Conservation (phyloP, 2,888 invertebrate genomes). For the Tetheella fluctuosa region DNA sequence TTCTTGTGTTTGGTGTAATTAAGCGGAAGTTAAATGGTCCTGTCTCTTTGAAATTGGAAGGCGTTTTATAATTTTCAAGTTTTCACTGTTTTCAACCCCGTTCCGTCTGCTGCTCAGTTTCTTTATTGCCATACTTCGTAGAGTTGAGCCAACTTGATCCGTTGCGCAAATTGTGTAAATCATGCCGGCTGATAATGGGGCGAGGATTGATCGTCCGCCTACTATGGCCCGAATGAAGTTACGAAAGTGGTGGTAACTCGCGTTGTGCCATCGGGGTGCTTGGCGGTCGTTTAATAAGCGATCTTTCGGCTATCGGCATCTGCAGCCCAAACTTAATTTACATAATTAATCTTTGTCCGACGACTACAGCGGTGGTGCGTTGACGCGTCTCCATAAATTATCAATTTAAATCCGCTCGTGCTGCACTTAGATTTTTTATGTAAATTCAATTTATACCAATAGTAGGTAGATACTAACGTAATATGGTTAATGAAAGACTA, state of each 20-base stretch:
- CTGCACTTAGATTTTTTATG: neutral
- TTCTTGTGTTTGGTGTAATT: neutral
- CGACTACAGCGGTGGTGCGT: conserved; percentile 48
- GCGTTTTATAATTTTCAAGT: neutral
- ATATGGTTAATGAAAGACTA: no score
- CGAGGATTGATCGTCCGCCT: conserved; percentile 48
- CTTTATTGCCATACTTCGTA: conserved; percentile 37
- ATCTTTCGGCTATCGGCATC: conserved; percentile 59
- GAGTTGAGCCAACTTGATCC: conserved; percentile 45
- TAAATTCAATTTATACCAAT: no score
- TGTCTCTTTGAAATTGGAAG: neutral
- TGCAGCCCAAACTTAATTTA: conserved; percentile 64
- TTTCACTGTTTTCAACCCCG: conserved; percentile 31
- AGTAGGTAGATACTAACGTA: no score
- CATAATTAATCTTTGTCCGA: conserved; percentile 69
- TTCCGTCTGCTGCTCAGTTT: conserved; percentile 28
- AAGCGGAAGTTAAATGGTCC: conserved; percentile 1
- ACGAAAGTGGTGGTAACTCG: conserved; percentile 42
- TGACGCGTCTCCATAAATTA: conserved; percentile 58
- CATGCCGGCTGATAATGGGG: conserved; percentile 50
- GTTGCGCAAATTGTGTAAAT: conserved; percentile 52
- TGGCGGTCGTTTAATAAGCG: conserved; percentile 53
- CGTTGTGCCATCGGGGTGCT: conserved; percentile 26
- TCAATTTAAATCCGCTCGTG: conserved; percentile 27
- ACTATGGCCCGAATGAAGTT: conserved; percentile 47